Base-by-base conservation (phyloP, 2,888 invertebrate species). In the Pantelozetes paolii region DNA sequence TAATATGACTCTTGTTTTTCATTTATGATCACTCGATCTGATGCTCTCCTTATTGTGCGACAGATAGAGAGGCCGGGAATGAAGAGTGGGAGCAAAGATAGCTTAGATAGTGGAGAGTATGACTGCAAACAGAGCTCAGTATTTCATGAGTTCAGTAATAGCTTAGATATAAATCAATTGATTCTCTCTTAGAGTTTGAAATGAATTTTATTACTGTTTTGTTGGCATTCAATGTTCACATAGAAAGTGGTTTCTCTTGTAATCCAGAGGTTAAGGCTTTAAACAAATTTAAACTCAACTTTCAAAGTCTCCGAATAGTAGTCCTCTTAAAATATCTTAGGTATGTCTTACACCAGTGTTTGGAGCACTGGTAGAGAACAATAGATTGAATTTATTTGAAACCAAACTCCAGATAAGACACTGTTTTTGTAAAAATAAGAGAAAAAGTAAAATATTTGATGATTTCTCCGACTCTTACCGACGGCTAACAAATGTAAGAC, bases 91-190 rank as follows among this genome's bases (percentile, higher is more conserved):
- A 9, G 57, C 2, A 57, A 20, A 28, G 57, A 28, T 3, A 13
- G 28, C 13, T 54, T 26, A 3, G 54, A 57, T 3, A n/a, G n/a
- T n/a, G n/a, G n/a, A n/a, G 28, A 62, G 62, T 32, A 20, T n/a
- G 62, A 62, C 32, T 28, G 62, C 30, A 62, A 20, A 32, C 28
- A 62, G 62, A 62, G 28, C 11, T n/a, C n/a, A n/a, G 28, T 62
- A 36, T 62, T 62, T 62, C 62, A 62, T 36, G 36, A 62, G 28
- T 62, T 18, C n/a, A 62, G 62, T 62, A 62, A 62, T 62, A 28
- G 62, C 62, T 18, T 62, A 11, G 62, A 62, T 62, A 62, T 62
- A 62, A 62, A 62, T 62, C 62, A 62, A 62, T 62, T 62, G 62
- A 36, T 62, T 30, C 32, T 32, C 62, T 59, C 28, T 59, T 30